Base-by-base conservation (phyloP, 1,140 invertebrate species). In the Hestina assimilis region DNA sequence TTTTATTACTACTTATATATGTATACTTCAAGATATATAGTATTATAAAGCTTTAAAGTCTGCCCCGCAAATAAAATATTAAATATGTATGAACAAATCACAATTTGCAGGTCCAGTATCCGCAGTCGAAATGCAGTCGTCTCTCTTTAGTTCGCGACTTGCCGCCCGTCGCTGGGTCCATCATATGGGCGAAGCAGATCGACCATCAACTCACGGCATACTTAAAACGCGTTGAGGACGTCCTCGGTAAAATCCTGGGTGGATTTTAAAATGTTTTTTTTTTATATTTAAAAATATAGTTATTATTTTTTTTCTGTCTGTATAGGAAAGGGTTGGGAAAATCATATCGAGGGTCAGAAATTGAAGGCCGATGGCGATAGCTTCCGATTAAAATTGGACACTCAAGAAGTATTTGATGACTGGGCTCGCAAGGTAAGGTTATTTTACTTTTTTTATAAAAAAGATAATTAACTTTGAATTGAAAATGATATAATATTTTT, bases 141-240 rank as follows among this genome's bases (percentile, higher is more conserved):
- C 95, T 99, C 90, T 98, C 96, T 47, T 92, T 94, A 63, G 95
- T 96, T 6, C 92, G 97, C 69, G 98, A 99, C 89, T 89, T 99
- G 63, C 98, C 98, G 6, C 97, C 97, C 0, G 96, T 99, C 2
- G 95, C 97, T 26, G 98, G 98, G 0, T 98, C 96, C 41, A 99
- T 99, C 62, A 97, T 99, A 64, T 99, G 98, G 98, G 97, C 98
- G 1, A 96, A 96, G 77, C 97, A 99, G 89, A 99, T 99, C 74
- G 98, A 99, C 88, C 93, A 98, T 61, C 98, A 99, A 85, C 90
- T 99, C n/a, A 97, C 96, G 15, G 96, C 97, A 58, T 99, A 99
- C 83, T 92, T 99, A 74, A 94, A 96, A 75, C 92, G 98, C 60
- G 98, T 99, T 3, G 98, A 99, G 90, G 98, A 99, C 91, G 97